phyloP scores from a whole-genome alignment of 2,113 vertebrate species.

The Hyperopisus bebe region DNA sequence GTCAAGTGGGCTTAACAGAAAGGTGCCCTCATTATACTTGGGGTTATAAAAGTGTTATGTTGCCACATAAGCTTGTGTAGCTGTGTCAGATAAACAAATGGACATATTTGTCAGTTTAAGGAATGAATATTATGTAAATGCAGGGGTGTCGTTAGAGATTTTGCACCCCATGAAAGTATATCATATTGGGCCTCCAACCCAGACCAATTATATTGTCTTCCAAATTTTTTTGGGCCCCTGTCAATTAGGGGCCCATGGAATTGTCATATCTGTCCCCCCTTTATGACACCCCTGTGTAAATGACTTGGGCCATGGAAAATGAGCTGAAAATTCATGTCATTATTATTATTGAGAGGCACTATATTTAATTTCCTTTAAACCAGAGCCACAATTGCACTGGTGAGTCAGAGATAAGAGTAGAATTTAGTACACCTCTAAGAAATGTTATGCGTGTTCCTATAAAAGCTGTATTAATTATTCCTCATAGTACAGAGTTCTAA shows the following conservation, averaged over 20 bases:
- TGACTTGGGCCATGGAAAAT: constrained; percentile 22
- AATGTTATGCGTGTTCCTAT: background rate
- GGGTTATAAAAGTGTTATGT: constrained; percentile 98
- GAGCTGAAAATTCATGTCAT: background rate
- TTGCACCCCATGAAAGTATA: no score
- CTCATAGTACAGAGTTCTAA: background rate
- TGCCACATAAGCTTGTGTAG: constrained; percentile 77
- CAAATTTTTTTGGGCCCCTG: background rate
- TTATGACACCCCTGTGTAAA: constrained; percentile 43
- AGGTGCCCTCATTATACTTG: constrained; percentile 17
- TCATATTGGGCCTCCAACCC: no score
- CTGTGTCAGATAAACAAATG: constrained; percentile 79
- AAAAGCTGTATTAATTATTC: background rate
- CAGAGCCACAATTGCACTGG: background rate
- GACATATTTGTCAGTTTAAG: constrained; percentile 69
- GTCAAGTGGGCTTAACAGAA: background rate
- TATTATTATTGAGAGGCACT: background rate
- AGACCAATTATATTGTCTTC: background rate
- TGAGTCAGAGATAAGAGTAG: background rate
- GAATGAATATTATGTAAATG: constrained; percentile 68
- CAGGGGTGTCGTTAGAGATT: no score
- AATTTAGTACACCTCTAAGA: background rate
- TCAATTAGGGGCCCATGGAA: background rate
- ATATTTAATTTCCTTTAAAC: background rate
- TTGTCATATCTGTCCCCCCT: background rate